These are phyloP conservation scores for Channa maculata DNA, from an alignment of 2,113 vertebrate genomes.

Conservation along the genomic window DNA sequence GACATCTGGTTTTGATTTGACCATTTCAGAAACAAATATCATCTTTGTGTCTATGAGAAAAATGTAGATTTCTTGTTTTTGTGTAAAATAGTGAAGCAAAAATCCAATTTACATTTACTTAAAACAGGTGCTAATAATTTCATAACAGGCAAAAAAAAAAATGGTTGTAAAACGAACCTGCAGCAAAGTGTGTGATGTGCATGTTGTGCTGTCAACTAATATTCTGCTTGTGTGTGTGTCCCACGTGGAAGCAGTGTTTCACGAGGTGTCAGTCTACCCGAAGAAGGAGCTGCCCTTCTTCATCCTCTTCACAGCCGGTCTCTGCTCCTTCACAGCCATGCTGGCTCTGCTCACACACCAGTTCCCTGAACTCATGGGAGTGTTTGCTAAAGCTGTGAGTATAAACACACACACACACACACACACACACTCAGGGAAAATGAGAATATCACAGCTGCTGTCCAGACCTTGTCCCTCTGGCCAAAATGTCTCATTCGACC, in stretches of 20 bases:
- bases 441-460: neutral
- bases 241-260: constrained; percentile 90
- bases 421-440: constrained; percentile 1
- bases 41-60: no score
- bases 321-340: constrained; percentile 99
- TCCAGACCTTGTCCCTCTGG: neutral
- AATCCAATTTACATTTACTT: no score
- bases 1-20: no score
- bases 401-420: constrained; percentile 15
- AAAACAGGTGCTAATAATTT: no score
- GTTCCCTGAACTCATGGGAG: constrained; percentile 99
- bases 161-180: no score
- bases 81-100: no score
- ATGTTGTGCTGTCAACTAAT: constrained; percentile 28
- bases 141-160: no score
- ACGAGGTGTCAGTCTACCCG: constrained; percentile 99
- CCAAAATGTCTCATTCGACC: no score
- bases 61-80: no score
- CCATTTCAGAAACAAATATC: no score
- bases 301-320: constrained; percentile 97
- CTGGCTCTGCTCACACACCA: constrained; percentile 98
- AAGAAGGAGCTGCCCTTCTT: constrained; percentile 99
- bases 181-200: neutral
- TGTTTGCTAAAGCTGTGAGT: constrained; percentile 99
- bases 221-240: constrained; percentile 37